A percentile compares a stretch with the other conserved stretches of the same genome.
Conservation (phyloP, 2,113 vertebrate genomes). For the Perognathus longimembris region DNA sequence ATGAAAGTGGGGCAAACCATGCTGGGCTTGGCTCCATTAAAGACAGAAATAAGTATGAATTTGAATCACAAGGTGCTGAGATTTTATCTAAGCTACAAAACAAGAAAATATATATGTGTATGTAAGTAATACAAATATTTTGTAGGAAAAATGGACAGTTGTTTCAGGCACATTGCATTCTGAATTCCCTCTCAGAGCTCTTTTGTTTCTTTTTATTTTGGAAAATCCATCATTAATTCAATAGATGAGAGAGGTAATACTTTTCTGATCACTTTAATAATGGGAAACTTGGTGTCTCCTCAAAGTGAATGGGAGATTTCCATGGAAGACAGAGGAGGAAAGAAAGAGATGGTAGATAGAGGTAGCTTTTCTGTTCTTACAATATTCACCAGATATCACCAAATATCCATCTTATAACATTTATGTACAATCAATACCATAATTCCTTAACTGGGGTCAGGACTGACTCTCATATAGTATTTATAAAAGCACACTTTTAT, state of each 20-base stretch:
- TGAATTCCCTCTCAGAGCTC: neutral
- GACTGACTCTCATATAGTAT: constrained; percentile 13
- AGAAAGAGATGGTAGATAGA: neutral
- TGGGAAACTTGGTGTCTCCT: neutral
- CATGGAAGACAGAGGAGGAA: neutral
- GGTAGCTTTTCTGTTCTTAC: neutral
- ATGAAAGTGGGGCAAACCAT: neutral
- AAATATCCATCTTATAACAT: neutral
- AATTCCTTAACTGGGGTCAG: neutral
- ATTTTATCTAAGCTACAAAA: neutral
- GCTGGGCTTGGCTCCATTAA: neutral
- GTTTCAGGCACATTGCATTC: neutral
- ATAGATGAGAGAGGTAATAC: neutral
- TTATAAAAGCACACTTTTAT: constrained; percentile 2
- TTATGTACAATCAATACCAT: neutral
- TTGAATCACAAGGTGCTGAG: neutral
- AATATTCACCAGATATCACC: neutral
- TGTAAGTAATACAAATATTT: neutral
- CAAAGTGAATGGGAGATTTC: neutral
- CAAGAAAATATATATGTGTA: neutral
- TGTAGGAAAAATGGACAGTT: neutral
- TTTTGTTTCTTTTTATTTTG: neutral
- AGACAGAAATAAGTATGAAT: neutral
- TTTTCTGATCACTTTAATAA: neutral
- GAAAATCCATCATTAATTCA: neutral